Base-by-base conservation (phyloP, 2,888 invertebrate species). In the Nysson spinosus region DNA sequence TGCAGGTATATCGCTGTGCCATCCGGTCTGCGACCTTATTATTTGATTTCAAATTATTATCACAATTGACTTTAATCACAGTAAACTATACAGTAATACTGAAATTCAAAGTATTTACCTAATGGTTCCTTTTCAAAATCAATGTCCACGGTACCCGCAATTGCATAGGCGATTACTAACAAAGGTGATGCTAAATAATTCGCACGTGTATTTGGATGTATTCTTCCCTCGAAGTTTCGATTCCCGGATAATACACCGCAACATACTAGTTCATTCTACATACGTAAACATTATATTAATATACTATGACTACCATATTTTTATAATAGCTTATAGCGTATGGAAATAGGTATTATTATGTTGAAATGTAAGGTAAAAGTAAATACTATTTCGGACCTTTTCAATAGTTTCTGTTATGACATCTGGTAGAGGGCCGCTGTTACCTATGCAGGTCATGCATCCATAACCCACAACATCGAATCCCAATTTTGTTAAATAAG, bases 401-500 rank as follows among this genome's bases (percentile, higher is more conserved):
- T 86, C 85, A 26, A 86, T 85, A 4, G 79, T 78, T 39, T 86
- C 84, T 14, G 79, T 74, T 55, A 86, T 81, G 6, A 76, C 91
- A 46, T 98, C 97, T 50, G 96, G 95, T 0, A 99, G 91, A 0
- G 98, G 97, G 0, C 99, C 99, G 3, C 96, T 96, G 89, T 99
- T 99, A 0, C 99, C 99, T 76, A 99, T 99, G 85, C 99, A 99
- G 0, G 99, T 99, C 98, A 98, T 99, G 87, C 99, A 99, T 0
- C 99, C 99, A 83, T 98, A 99, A n/a, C 99, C 99, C 0, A 98
- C 98, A 42, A 96, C 93, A 84, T 96, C 92, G 86, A 99, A 99
- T 4, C 98, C 98, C 1, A 98, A 89, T 83, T 94, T 89, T 77
- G 94, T 93, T 52, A 99, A 87, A 79, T 93, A 94, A 0, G 96